Base-by-base conservation (phyloP, 2,113 vertebrate genomes). In the Mustela nigripes region DNA sequence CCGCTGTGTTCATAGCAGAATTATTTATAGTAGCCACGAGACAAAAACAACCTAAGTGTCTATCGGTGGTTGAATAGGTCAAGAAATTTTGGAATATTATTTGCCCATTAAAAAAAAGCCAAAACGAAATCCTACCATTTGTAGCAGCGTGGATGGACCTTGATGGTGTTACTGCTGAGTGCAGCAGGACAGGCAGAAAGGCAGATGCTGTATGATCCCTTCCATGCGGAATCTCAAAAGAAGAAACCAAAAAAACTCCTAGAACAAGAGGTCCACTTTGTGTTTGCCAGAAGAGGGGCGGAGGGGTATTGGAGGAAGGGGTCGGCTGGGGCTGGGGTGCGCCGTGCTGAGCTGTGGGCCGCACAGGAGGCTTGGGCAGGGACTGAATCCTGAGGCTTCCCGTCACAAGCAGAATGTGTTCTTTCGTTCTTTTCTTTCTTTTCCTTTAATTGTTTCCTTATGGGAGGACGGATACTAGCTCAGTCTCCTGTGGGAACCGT, bases 401-500 rank as follows among this genome's bases (percentile, higher is more conserved):
- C 42, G 5, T 78, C 42, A 31, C 74, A 78, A 8, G 42, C 26
- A 78, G 74, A 45, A 18, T 16, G 33, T 18, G 28, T 76, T 76
- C 42, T 48, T 48, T 48, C 45, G 7, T 76, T 45, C 3, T 76
- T 50, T 50, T 42, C 36, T 22, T 16, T 76, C 74, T 78, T 78
- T 48, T 48, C 26, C 73, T 76, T 16, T 26, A 45, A 16, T 31
- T 28, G 74, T 48, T 10, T 78, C 74, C 16, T 48, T 48, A 10
- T 9, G 14, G 15, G 74, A 48, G 26, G 42, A 14, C 31, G 26
- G 42, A 1, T 31, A 15, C 31, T 10, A 48, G 74, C 42, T 2
- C 26, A 18, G 42, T 26, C 73, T 7, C 1, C 42, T 4, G 7
- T 28, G 26, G 14, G 1, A 18, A 16, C 42, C 26, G 1, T 2